Evolutionary conservation across 2,113 vertebrate genomes (phyloP), one percentile per base, ranked within the genome.

Genomic region (Proterorhinus semilunaris): DNA sequence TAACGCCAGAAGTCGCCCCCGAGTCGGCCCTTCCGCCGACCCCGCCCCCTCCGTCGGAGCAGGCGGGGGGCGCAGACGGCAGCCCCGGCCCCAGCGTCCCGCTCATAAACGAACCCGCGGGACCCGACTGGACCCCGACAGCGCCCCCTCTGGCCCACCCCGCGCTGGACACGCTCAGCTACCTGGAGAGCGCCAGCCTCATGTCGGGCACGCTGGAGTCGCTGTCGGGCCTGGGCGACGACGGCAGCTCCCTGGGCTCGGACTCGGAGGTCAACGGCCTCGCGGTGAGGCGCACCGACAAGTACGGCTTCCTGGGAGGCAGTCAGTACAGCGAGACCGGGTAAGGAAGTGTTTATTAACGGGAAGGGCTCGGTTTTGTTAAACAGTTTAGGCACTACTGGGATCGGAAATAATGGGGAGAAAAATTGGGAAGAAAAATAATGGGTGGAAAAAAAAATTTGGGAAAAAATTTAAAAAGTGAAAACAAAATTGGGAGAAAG

Each of bases 161-260:
- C 0, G 94, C 95, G 27, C 92, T 90, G 0, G 96, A 95, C 86
- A 93, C 93, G 1, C 88, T 96, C 58, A 94, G 93, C 83, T 95
- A 95, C 78, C 86, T 96, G 77, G 96, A 97, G 78, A 96, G 95
- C 0, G 96, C 95, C 74, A 96, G 95, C 83, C 50, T 97, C 66
- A 95, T 96, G 92, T 97, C 95, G 0, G 96, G 96, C 53, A 97
- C 95, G 0, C 53, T 95, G 89, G 96, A 97, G 83, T 96, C 95
- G 5, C 88, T 97, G 72, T 90, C 91, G 1, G 87, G 93, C 0
- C 71, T 94, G 49, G 92, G 92, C 11, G 96, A 96, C 46, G 96
- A 96, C 49, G 90, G 88, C 64, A 97, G 96, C 89, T 96, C 95
- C 1, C 0, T 96, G 69, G 96, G 95, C 42, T 97, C 96, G 0